Base-by-base conservation (phyloP, 1,140 invertebrate species). In the Stegodyphus mimosarum region DNA sequence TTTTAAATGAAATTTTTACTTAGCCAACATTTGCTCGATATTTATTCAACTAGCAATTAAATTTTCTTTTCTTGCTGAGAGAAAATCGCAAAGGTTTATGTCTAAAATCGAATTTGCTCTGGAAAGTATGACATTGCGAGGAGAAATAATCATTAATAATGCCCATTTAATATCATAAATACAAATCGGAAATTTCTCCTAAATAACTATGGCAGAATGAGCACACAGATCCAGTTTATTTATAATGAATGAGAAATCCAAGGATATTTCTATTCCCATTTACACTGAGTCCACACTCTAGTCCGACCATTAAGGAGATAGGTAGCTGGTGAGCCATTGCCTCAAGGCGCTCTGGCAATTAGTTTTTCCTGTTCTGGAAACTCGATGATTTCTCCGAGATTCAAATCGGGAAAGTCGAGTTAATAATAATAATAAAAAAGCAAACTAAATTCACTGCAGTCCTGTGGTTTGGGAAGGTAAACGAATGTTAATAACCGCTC, bases 401-500 rank as follows among this genome's bases (percentile, higher is more conserved):
- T 81, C 69, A 49, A n/a, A 55, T 52, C 53, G 67, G 49, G 71
- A 64, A 74, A 74, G 33, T 33, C 55, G 17, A 83, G 52, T 73
- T 76, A 69, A 84, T 84, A 76, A 76, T 76, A 64, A 75, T 70
- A 75, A 69, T 60, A 75, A 84, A 76, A 66, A 76, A 18, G 52
- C 64, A 72, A 60, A 84, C 72, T 76, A 66, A 83, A 74, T 72
- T 72, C 33, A 13, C 69, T 53, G 52, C 48, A 83, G 70, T 75
- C 60, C 33, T 84, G 81, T 33, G 81, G 81, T 76, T 75, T 55
- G 80, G 18, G 48, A 72, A 67, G 50, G 80, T 71, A 83, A 74
- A 74, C 52, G 81, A 76, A 84, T 84, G 81, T 76, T 84, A 84
- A 84, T 84, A 84, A 75, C 51, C 73, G 64, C 18, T n/a, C 51